Percentiles rank a stretch among this genome's conserved stretches.
Evolutionary conservation across 2,888 invertebrate species (phyloP).

Genomic region (Zygaena filipendulae): DNA sequence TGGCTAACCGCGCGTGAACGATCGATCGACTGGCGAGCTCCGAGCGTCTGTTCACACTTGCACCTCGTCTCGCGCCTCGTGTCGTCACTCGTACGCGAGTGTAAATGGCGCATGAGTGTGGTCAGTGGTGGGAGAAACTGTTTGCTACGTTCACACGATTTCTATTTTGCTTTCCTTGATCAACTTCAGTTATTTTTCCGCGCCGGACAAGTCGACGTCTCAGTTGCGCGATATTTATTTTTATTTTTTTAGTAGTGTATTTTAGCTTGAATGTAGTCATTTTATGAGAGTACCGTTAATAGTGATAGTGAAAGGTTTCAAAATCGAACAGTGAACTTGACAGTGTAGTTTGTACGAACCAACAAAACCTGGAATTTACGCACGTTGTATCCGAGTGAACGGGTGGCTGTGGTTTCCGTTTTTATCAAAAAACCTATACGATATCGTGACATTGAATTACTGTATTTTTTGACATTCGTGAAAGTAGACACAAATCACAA

Average conservation of each 20-base stretch:
- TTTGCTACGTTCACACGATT: slow-evolving; percentile 58
- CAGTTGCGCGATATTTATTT: slow-evolving; percentile 50
- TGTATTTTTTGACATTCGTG: slow-evolving; percentile 59
- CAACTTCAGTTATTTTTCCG: slow-evolving; percentile 55
- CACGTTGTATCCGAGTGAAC: slow-evolving; percentile 25
- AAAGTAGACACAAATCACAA: slow-evolving; percentile 38
- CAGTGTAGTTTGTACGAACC: slow-evolving; percentile 36
- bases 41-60: too few species aligned
- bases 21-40: too few species aligned
- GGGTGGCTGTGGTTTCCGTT: slow-evolving; percentile 45
- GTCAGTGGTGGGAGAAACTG: slow-evolving; percentile 48
- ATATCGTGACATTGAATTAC: too few species aligned
- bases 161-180: slow-evolving; percentile 65
- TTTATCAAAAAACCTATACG: too few species aligned
- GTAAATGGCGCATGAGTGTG: too few species aligned
- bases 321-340: slow-evolving; percentile 31
- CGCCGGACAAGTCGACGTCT: slow-evolving; percentile 39
- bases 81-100: too few species aligned
- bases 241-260: slow-evolving; percentile 42
- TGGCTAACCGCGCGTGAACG: too few species aligned
- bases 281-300: too few species aligned
- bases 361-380: slow-evolving; percentile 36
- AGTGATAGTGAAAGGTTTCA: slow-evolving; percentile 35
- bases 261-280: slow-evolving; percentile 29
- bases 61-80: too few species aligned